Conservation (phyloP, 2,888 invertebrate species). For the Morinoia aosen region DNA sequence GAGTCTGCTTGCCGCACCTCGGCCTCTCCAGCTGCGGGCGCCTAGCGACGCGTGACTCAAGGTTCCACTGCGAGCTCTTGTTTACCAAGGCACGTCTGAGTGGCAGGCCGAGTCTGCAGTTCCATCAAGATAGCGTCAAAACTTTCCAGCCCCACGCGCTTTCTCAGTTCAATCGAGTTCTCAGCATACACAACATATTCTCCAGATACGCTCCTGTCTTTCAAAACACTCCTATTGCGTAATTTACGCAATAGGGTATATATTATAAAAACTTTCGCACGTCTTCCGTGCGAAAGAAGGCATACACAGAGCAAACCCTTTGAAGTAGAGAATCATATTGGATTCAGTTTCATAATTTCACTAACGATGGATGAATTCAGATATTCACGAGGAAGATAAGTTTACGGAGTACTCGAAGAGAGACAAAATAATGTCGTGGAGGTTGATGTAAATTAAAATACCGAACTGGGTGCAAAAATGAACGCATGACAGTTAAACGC, state of each 20-base stretch:
- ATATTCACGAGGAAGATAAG: background rate
- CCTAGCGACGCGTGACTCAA: background rate
- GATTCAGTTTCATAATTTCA: background rate
- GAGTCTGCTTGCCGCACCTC: background rate
- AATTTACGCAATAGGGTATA: no score
- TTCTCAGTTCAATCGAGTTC: background rate
- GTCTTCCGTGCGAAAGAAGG: background rate
- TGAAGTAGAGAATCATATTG: background rate
- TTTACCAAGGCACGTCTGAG: background rate
- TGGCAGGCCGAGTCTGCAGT: background rate
- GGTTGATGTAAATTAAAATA: background rate
- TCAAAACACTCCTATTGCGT: background rate
- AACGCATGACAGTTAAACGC: background rate
- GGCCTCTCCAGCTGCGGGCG: background rate
- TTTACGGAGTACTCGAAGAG: no score
- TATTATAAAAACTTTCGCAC: no score
- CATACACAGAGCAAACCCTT: background rate
- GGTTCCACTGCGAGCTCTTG: background rate
- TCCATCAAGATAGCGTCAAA: background rate
- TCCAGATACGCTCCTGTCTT: background rate
- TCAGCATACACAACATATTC: background rate
- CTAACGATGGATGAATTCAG: background rate
- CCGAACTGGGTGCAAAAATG: background rate
- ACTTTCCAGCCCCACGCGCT: background rate
- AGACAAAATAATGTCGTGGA: no score